Percentiles rank a stretch among this genome's conserved stretches.
These are phyloP conservation scores for Agapornis roseicollis DNA, from an alignment of 2,113 vertebrate genomes.

Conservation along the genomic window DNA sequence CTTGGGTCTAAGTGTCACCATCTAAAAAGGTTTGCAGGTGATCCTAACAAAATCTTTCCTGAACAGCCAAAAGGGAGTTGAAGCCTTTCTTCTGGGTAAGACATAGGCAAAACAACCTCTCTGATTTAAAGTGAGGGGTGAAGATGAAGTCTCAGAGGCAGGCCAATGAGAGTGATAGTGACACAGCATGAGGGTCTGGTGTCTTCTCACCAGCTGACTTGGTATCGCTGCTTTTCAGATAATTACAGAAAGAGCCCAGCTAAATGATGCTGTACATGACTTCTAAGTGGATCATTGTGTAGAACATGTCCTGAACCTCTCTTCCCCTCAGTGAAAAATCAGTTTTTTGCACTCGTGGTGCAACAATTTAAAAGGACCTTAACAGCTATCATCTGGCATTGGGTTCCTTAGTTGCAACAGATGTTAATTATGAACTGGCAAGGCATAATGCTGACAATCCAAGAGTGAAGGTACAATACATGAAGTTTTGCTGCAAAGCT, in stretches of 20 bases:
- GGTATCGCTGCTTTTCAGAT: not conserved
- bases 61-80: not conserved
- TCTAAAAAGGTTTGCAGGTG: not conserved
- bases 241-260: not conserved
- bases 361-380: not conserved
- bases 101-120: not conserved
- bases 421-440: conserved; percentile 52
- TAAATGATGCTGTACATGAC: not conserved
- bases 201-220: not conserved
- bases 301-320: not conserved
- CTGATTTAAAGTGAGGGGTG: not conserved
- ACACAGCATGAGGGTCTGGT: rapidly evolving
- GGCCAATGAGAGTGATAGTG: not conserved
- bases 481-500: not conserved
- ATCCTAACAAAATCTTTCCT: not conserved
- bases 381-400: not conserved
- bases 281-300: not conserved
- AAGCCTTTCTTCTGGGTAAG: not conserved
- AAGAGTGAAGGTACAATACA: conserved; percentile 1
- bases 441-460: not conserved
- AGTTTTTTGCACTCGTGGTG: not conserved
- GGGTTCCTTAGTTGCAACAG: not conserved
- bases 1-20: not conserved
- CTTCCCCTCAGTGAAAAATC: not conserved
- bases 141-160: not conserved